These are phyloP conservation scores for Pelmatolapia mariae DNA, from an alignment of 2,113 vertebrate genomes.

Conservation along the genomic window DNA sequence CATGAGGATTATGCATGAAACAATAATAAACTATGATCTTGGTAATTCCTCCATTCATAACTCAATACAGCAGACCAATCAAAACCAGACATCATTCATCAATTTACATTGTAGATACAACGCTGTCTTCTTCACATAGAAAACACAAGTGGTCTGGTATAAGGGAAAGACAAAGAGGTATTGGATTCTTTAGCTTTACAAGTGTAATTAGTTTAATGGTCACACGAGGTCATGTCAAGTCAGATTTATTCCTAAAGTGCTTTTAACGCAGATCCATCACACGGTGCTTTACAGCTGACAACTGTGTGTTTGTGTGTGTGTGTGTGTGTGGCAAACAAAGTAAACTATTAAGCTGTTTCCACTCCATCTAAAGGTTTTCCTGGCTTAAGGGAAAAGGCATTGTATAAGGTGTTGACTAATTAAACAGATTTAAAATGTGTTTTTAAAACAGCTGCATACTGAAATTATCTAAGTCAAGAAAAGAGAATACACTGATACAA, in stretches of 20 bases:
- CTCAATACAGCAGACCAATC: neutral
- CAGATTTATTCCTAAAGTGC: neutral
- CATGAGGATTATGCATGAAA: neutral
- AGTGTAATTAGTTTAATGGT: conserved; percentile 12
- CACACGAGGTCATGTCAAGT: neutral
- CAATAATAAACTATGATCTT: neutral
- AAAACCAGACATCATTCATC: neutral
- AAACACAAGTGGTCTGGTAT: neutral
- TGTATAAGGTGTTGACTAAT: neutral
- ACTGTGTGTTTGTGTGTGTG: neutral
- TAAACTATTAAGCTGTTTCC: neutral
- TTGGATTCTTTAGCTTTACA: neutral
- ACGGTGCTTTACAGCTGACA: neutral
- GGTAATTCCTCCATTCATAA: neutral
- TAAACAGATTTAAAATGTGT: neutral
- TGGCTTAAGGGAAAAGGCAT: neutral
- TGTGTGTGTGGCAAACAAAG: neutral
- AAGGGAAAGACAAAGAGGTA: neutral
- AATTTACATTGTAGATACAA: neutral
- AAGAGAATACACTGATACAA: neutral
- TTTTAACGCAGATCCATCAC: neutral
- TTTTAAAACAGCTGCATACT: neutral
- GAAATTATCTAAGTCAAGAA: accelerated
- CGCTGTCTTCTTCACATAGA: neutral
- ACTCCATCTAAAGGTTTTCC: neutral